Evolutionary conservation across 1,140 invertebrate genomes (phyloP).

Genomic region (Rhagoletis pomonella): DNA sequence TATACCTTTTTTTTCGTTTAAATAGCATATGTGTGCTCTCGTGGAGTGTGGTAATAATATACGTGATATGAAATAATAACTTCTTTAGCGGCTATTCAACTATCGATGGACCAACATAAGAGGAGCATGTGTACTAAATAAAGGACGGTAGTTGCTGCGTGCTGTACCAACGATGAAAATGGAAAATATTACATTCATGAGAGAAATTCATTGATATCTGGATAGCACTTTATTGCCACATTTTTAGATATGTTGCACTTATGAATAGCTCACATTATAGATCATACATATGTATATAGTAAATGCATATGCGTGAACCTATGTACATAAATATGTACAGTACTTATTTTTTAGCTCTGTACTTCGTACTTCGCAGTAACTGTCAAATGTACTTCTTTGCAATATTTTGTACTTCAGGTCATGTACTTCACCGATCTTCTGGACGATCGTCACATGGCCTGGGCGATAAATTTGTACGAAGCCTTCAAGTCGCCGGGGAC

Average conservation of each 20-base stretch:
- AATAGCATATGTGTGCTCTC: background rate
- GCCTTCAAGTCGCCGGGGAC: too few species aligned
- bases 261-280: background rate
- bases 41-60: constrained; percentile 43
- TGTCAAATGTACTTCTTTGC: too few species aligned
- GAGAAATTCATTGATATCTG: constrained; percentile 5
- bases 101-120: background rate
- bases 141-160: background rate
- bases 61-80: constrained; percentile 54
- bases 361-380: too few species aligned
- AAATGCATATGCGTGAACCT: background rate
- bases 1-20: background rate
- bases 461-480: too few species aligned
- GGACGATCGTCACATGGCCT: too few species aligned
- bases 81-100: constrained; percentile 51
- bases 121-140: background rate
- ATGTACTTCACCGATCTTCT: too few species aligned
- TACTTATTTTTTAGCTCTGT: too few species aligned
- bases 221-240: constrained; percentile 11
- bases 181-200: constrained; percentile 31
- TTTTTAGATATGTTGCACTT: constrained; percentile 36
- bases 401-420: too few species aligned
- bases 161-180: background rate
- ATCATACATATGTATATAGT: background rate
- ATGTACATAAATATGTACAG: too few species aligned